Evolutionary conservation across 2,797 vertebrate genomes (phyloP).

Genomic region (Oreochromis grahami): DNA sequence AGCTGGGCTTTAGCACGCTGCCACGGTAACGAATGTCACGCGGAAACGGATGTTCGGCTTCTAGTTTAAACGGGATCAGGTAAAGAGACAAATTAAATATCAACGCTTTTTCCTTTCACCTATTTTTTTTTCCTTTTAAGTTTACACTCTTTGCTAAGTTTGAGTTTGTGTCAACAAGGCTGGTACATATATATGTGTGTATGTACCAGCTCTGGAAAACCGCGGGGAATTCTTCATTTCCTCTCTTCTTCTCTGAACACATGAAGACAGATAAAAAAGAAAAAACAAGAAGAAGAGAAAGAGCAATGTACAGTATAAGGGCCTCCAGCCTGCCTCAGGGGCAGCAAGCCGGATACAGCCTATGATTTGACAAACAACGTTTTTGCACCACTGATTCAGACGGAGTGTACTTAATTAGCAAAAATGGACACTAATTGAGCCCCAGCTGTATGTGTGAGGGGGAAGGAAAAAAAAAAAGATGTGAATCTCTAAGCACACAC

Average conservation of each 20-base stretch:
- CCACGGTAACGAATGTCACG: background rate
- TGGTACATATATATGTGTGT: background rate
- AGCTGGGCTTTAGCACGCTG: slow-evolving; percentile 28
- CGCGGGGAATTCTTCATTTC: slow-evolving; percentile 42
- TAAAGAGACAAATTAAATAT: slow-evolving; percentile 23
- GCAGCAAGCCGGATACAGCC: slow-evolving; percentile 56
- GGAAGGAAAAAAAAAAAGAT: slow-evolving; percentile 5
- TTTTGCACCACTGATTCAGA: slow-evolving; percentile 69
- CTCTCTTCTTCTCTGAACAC: slow-evolving; percentile 32
- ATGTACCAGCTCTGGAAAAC: slow-evolving; percentile 11
- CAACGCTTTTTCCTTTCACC: background rate
- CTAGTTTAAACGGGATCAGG: background rate
- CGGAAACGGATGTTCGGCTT: background rate
- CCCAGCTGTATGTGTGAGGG: slow-evolving; percentile 61
- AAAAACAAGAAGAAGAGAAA: slow-evolving; percentile 18
- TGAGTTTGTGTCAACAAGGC: slow-evolving; percentile 40
- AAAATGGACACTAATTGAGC: slow-evolving; percentile 77
- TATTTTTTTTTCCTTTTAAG: slow-evolving; percentile 25
- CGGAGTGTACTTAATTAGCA: slow-evolving; percentile 71
- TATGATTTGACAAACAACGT: slow-evolving; percentile 72
- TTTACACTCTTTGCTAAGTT: background rate
- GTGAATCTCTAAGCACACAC: slow-evolving; percentile 63
- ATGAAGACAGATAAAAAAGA: slow-evolving; percentile 3
- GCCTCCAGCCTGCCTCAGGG: slow-evolving; percentile 68
- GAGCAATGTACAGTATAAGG: slow-evolving; percentile 54